Conservation (phyloP, 2,888 invertebrate species). For the Plagiodera versicolora region DNA sequence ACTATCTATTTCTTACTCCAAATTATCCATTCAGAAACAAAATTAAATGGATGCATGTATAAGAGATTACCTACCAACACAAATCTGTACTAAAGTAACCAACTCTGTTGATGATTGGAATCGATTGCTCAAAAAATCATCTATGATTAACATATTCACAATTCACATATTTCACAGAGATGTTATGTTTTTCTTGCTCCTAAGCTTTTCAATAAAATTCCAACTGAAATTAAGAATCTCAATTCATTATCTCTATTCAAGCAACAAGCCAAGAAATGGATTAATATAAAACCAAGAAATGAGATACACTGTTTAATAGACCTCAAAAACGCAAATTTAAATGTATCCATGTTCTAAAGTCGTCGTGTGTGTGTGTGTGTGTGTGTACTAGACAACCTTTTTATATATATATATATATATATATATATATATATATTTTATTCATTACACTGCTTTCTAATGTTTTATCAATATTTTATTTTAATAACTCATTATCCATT, state of each 20-base stretch:
- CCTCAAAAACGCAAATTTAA: constrained; percentile 6
- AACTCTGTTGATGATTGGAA: neutral
- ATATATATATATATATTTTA: no score
- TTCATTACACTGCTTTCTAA: no score
- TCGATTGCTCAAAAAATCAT: constrained; percentile 1
- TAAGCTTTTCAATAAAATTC: neutral
- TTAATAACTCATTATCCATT: no score
- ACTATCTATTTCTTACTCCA: neutral
- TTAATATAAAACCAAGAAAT: neutral
- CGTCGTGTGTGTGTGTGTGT: no score
- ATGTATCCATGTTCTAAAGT: no score
- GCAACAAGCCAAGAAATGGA: neutral
- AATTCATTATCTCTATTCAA: neutral
- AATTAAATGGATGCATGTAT: neutral
- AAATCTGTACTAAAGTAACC: neutral
- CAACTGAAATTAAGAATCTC: neutral
- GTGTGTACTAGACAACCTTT: no score
- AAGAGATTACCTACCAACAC: constrained; percentile 5
- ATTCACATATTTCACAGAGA: neutral
- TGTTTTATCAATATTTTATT: no score
- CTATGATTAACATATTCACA: neutral
- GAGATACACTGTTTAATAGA: constrained; percentile 3
- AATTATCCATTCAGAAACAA: neutral
- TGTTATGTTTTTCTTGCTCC: neutral
- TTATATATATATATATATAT: no score